Evolutionary conservation across 2,113 vertebrate species (phyloP).

Genomic region (Crotophaga sulcirostris): DNA sequence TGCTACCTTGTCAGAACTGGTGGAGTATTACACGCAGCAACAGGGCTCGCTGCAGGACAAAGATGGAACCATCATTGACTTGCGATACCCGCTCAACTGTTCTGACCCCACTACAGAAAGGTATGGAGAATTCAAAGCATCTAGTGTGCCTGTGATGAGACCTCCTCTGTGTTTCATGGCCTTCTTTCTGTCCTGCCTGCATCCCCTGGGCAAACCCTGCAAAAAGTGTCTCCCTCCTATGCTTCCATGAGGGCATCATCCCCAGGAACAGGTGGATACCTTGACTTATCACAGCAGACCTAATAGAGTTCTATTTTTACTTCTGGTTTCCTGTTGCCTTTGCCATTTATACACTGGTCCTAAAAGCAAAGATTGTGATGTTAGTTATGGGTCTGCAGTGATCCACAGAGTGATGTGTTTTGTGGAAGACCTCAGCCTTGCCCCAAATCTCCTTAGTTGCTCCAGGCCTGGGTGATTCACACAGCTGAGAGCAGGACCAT

Average conservation of each 20-base stretch:
- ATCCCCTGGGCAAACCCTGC: neutral
- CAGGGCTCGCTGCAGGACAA: constrained; percentile 91
- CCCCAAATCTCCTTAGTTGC: neutral
- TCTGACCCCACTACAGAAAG: constrained; percentile 94
- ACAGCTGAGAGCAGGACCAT: neutral
- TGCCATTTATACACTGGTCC: constrained; percentile 20
- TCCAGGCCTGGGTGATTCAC: neutral
- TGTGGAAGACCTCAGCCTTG: neutral
- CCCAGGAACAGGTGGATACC: neutral
- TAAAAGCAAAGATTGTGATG: neutral
- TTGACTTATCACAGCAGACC: neutral
- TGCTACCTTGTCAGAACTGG: constrained; percentile 91
- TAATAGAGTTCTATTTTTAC: neutral
- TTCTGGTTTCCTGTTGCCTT: constrained; percentile 19
- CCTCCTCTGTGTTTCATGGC: neutral
- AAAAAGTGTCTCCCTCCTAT: neutral
- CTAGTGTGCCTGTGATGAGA: neutral
- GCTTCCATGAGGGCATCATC: neutral
- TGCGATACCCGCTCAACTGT: constrained; percentile 92
- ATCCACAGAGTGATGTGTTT: neutral
- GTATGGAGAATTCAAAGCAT: constrained; percentile 62
- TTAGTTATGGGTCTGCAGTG: neutral
- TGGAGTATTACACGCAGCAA: constrained; percentile 94
- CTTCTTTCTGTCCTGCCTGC: neutral
- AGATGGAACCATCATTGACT: constrained; percentile 90